Conservation (phyloP, 1,140 invertebrate genomes). For the Eupeodes corollae region DNA sequence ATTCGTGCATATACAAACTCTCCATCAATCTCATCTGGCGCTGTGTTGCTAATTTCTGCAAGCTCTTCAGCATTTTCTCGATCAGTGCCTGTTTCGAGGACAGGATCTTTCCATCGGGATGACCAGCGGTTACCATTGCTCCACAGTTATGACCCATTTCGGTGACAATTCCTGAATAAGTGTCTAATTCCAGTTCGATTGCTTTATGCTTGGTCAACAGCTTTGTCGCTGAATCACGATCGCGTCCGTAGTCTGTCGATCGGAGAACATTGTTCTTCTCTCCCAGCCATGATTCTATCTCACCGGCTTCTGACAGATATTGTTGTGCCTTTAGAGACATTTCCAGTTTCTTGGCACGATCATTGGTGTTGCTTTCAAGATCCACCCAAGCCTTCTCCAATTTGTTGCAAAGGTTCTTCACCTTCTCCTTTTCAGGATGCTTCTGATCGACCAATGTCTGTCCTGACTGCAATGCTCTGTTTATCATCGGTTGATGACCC, state of each 20-base stretch:
- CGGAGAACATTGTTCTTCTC: slow-evolving; percentile 74
- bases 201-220: slow-evolving; percentile 87
- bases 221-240: slow-evolving; percentile 81
- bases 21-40: slow-evolving; percentile 79
- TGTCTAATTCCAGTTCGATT: slow-evolving; percentile 83
- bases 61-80: slow-evolving; percentile 63
- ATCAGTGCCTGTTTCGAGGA: slow-evolving; percentile 64
- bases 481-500: slow-evolving; percentile 71
- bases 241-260: slow-evolving; percentile 74
- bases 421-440: slow-evolving; percentile 65
- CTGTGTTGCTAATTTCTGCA: slow-evolving; percentile 68
- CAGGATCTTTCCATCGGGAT: slow-evolving; percentile 71
- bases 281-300: slow-evolving; percentile 86
- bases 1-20: slow-evolving; percentile 86
- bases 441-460: slow-evolving; percentile 54
- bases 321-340: slow-evolving; percentile 79
- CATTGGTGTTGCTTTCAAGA: slow-evolving; percentile 54
- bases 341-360: slow-evolving; percentile 67
- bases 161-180: slow-evolving; percentile 80
- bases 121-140: slow-evolving; percentile 60
- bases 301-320: slow-evolving; percentile 79
- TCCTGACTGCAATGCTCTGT: slow-evolving; percentile 64
- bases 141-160: slow-evolving; percentile 84
- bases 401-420: slow-evolving; percentile 51
- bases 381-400: slow-evolving; percentile 58